A percentile compares a stretch with the other conserved stretches of the same genome.
Evolutionary conservation across 2,113 vertebrate genomes (phyloP).

Genomic region (Australoheros scitulus): DNA sequence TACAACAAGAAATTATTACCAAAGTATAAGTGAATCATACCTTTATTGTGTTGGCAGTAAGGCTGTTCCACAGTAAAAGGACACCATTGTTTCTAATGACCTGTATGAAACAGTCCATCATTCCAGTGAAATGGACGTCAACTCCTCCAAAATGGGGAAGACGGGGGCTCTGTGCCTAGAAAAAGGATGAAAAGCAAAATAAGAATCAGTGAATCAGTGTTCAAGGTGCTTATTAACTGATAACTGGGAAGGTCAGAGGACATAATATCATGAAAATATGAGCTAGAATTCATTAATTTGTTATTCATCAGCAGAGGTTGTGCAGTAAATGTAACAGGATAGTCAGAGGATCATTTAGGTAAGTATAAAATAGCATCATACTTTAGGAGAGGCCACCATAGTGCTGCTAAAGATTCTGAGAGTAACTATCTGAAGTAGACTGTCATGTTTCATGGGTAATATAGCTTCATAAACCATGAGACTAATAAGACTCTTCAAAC

Average conservation of each 20-base stretch:
- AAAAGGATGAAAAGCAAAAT: constrained; percentile 2
- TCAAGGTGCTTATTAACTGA: background rate
- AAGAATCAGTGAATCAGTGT: background rate
- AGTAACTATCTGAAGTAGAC: background rate
- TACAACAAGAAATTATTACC: background rate
- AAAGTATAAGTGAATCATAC: constrained; percentile 63
- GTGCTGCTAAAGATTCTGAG: background rate
- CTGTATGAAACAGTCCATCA: constrained; percentile 89
- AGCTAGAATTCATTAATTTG: background rate
- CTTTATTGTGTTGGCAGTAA: constrained; percentile 92
- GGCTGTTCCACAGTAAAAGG: constrained; percentile 90
- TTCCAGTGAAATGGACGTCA: constrained; percentile 88
- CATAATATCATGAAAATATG: background rate
- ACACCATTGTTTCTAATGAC: constrained; percentile 88
- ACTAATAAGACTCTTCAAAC: constrained; percentile 8
- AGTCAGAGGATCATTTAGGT: background rate
- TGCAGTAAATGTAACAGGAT: background rate
- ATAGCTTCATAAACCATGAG: background rate
- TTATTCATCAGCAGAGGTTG: background rate
- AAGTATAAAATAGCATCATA: background rate
- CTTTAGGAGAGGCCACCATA: background rate
- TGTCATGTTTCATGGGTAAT: constrained; percentile 28
- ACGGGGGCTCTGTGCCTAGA: constrained; percentile 88
- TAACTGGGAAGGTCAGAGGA: background rate
- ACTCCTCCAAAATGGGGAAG: constrained; percentile 87